Conservation (phyloP, 2,797 vertebrate species). For the Anguilla obscura region DNA sequence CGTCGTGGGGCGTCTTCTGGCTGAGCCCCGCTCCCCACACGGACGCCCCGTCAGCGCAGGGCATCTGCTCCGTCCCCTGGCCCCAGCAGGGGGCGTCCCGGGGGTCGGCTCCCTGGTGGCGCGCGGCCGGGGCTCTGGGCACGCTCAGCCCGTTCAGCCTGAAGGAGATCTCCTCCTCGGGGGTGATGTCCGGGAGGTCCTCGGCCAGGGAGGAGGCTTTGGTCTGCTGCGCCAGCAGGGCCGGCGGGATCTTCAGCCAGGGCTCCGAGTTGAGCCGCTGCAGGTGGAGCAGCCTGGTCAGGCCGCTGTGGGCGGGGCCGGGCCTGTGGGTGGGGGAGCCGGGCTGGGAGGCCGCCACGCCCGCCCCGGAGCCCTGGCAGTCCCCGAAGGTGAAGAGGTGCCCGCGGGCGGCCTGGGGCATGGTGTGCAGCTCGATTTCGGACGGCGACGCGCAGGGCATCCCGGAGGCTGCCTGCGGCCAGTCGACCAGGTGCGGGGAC, state of each 20-base stretch:
- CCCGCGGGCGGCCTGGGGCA: constrained; percentile 55
- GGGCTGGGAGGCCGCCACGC: constrained; percentile 56
- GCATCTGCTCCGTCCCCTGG: constrained; percentile 66
- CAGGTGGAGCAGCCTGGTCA: constrained; percentile 67
- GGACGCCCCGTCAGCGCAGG: constrained; percentile 44
- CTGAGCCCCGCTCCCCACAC: constrained; percentile 53
- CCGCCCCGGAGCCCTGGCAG: constrained; percentile 58
- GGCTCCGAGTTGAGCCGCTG: constrained; percentile 71
- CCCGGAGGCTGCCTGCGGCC: constrained; percentile 50
- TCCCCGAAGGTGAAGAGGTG: constrained; percentile 56
- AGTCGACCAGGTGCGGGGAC: constrained; percentile 69
- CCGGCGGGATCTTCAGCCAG: constrained; percentile 72
- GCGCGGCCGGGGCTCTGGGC: constrained; percentile 65
- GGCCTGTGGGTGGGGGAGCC: constrained; percentile 65
- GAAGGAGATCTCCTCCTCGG: constrained; percentile 71
- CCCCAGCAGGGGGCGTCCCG: constrained; percentile 72
- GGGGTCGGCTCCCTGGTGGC: constrained; percentile 77
- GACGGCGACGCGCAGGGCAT: constrained; percentile 64
- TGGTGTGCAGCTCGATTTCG: constrained; percentile 68
- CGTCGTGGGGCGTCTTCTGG: constrained; percentile 80
- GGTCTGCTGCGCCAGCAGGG: constrained; percentile 71
- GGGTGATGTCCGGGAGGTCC: constrained; percentile 68
- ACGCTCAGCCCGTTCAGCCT: constrained; percentile 61
- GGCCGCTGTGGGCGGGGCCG: constrained; percentile 53
- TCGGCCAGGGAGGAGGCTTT: constrained; percentile 76